phyloP scores from a whole-genome alignment of 2,797 vertebrate genomes.

The Orestias chungarensis region DNA sequence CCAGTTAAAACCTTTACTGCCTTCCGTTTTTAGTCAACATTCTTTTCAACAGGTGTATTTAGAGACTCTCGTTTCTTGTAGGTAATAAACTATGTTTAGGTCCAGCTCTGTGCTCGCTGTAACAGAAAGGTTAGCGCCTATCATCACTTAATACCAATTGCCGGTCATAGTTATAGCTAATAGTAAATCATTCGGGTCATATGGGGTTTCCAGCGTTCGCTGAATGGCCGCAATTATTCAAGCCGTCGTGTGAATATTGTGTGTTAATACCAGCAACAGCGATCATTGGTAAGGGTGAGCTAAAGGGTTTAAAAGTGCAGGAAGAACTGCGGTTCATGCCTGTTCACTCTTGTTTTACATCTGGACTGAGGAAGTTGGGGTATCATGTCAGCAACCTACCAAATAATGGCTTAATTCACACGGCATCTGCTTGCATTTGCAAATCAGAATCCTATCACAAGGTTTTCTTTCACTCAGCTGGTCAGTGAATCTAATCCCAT shows the following conservation, averaged over 20 bases:
- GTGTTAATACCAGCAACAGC: slow-evolving; percentile 16
- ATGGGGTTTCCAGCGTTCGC: slow-evolving; percentile 6
- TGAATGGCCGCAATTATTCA: slow-evolving; percentile 7
- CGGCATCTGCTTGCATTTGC: background rate
- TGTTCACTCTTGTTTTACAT: background rate
- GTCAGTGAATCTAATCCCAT: background rate
- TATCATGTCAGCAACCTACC: background rate
- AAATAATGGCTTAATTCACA: background rate
- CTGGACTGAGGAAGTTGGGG: background rate
- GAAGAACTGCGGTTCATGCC: too few relatives aligned
- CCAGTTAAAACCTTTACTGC: slow-evolving; percentile 25
- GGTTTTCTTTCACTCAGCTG: background rate
- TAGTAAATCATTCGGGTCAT: slow-evolving; percentile 42
- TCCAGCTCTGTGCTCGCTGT: slow-evolving; percentile 29
- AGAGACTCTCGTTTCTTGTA: slow-evolving; percentile 25
- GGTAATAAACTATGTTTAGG: slow-evolving; percentile 62
- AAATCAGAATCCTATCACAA: background rate
- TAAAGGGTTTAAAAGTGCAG: background rate
- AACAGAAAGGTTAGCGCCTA: slow-evolving; percentile 46
- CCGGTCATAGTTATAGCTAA: slow-evolving; percentile 48
- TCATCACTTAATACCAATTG: slow-evolving; percentile 28
- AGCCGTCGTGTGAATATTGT: slow-evolving; percentile 11
- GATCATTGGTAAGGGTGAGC: slow-evolving; percentile 21
- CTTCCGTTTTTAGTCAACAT: slow-evolving; percentile 25
- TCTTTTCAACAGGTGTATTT: slow-evolving; percentile 44